A percentile compares a stretch with the other conserved stretches of the same genome.
These are phyloP conservation scores for Scaptomyza flava DNA, from an alignment of 2,888 invertebrate genomes.

Conservation along the genomic window DNA sequence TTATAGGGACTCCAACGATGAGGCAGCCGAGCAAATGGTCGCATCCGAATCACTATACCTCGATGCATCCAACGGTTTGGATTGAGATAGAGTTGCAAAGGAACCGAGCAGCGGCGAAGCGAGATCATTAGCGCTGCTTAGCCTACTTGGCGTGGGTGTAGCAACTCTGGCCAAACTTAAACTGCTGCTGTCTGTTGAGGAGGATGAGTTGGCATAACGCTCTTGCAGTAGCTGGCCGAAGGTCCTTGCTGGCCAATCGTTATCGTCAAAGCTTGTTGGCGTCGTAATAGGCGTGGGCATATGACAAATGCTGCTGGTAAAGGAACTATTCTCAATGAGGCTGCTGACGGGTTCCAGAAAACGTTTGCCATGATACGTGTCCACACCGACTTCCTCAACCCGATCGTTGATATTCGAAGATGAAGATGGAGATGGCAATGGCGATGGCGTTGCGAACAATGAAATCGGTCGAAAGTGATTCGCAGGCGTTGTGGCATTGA, in stretches of 20 bases:
- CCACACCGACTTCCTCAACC: slow-evolving; percentile 48
- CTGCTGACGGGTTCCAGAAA: slow-evolving; percentile 77
- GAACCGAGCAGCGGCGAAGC: slow-evolving; percentile 65
- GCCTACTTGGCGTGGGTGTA: slow-evolving; percentile 51
- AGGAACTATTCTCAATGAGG: slow-evolving; percentile 67
- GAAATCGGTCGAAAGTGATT: slow-evolving; percentile 67
- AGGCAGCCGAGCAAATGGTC: slow-evolving; percentile 70
- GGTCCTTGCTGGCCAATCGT: slow-evolving; percentile 67
- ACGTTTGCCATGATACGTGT: slow-evolving; percentile 80
- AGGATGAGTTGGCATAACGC: slow-evolving; percentile 40
- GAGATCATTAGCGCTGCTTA: slow-evolving; percentile 59
- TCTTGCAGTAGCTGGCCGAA: slow-evolving; percentile 65
- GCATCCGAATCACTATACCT: slow-evolving; percentile 64
- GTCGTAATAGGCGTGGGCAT: slow-evolving; percentile 65
- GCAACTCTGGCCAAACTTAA: slow-evolving; percentile 37
- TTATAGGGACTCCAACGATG: slow-evolving; percentile 66
- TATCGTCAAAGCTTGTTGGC: slow-evolving; percentile 59
- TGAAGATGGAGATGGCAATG: slow-evolving; percentile 2
- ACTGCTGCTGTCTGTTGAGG: slow-evolving; percentile 66
- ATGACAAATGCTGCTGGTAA: slow-evolving; percentile 69
- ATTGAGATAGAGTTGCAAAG: slow-evolving; percentile 48
- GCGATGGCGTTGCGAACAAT: slow-evolving; percentile 26
- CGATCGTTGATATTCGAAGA: slow-evolving; percentile 19
- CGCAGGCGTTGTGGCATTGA: slow-evolving; percentile 39
- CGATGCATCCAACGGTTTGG: slow-evolving; percentile 46